Evolutionary conservation across 2,888 invertebrate genomes (phyloP).

Genomic region (Drosophila recens): DNA sequence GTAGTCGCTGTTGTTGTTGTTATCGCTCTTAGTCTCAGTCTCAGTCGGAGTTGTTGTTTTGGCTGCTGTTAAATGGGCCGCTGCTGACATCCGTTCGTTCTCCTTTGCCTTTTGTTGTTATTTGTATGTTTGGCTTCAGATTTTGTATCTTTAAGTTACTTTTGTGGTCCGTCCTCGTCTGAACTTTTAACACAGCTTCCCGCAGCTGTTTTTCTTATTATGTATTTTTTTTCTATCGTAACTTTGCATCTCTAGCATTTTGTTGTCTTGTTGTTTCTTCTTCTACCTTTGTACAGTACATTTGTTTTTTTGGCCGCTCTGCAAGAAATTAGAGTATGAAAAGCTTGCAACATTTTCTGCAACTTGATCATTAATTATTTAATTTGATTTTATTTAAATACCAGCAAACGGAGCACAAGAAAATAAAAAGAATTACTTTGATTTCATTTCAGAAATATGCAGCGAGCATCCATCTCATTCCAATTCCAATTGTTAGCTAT

Average conservation of each 20-base stretch:
- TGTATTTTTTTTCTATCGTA: slow-evolving; percentile 14
- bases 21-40: slow-evolving; percentile 4
- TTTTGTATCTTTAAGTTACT: slow-evolving; percentile 71
- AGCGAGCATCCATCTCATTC: neutral
- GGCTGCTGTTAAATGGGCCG: slow-evolving; percentile 52
- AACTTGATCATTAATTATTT: slow-evolving; percentile 54
- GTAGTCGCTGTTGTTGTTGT: slow-evolving; percentile 7
- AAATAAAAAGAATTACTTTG: slow-evolving; percentile 31
- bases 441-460: slow-evolving; percentile 29
- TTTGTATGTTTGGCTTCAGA: slow-evolving; percentile 40
- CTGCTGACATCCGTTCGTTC: slow-evolving; percentile 51
- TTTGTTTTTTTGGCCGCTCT: slow-evolving; percentile 15
- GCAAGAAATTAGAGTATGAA: neutral
- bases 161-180: slow-evolving; percentile 46
- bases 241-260: slow-evolving; percentile 42
- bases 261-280: slow-evolving; percentile 10
- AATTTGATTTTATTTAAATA: slow-evolving; percentile 51
- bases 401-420: slow-evolving; percentile 11
- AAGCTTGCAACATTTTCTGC: slow-evolving; percentile 24
- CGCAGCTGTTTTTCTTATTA: slow-evolving; percentile 34
- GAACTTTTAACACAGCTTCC: slow-evolving; percentile 44
- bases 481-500: neutral
- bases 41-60: neutral
- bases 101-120: slow-evolving; percentile 57
- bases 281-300: slow-evolving; percentile 6